phyloP scores from a whole-genome alignment of 2,888 invertebrate species.

The Conchocele bisecta region DNA sequence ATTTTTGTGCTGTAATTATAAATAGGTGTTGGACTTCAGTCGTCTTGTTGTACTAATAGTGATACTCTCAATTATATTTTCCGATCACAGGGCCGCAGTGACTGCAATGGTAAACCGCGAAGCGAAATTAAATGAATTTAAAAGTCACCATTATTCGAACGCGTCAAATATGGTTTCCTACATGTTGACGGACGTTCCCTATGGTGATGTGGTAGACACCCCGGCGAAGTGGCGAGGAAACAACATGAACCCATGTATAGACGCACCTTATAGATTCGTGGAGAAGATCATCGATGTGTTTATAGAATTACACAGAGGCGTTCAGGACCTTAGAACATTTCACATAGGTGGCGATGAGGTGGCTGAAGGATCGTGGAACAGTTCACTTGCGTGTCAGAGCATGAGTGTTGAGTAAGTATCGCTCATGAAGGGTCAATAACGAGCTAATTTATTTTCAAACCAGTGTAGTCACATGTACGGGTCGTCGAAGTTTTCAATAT shows the following conservation, averaged over 20 bases:
- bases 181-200: constrained; percentile 45
- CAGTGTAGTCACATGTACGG: no score
- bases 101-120: constrained; percentile 62
- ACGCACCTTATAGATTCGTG: constrained; percentile 56
- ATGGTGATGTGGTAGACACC: constrained; percentile 51
- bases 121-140: constrained; percentile 5
- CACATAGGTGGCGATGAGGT: background rate
- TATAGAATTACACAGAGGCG: background rate
- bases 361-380: background rate
- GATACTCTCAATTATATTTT: no score
- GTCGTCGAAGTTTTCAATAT: no score
- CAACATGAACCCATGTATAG: constrained; percentile 68
- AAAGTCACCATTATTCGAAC: constrained; percentile 8
- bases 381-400: background rate
- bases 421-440: no score
- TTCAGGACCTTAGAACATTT: background rate
- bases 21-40: no score
- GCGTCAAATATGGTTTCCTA: constrained; percentile 32
- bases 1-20: no score
- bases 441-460: no score
- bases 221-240: constrained; percentile 66
- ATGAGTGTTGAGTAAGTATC: background rate
- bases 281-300: background rate
- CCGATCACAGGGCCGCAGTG: constrained; percentile 70
- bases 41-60: no score